phyloP scores from a whole-genome alignment of 2,113 vertebrate genomes.

The Salvelinus alpinus region DNA sequence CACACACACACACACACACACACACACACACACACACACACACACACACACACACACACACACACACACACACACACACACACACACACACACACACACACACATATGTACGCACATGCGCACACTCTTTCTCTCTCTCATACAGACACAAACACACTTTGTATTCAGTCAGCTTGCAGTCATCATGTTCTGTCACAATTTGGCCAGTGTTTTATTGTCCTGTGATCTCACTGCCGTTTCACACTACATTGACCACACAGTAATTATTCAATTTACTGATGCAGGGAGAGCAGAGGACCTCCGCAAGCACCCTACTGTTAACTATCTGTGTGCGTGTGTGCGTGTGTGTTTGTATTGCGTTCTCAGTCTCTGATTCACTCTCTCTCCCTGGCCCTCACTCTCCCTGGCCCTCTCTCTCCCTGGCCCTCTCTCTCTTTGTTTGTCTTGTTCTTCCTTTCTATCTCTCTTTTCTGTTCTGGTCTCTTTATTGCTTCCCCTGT shows the following conservation, averaged over 20 bases:
- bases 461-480: neutral
- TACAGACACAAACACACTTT: conserved; percentile 32
- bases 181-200: conserved; percentile 61
- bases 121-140: conserved; percentile 7
- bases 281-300: conserved; percentile 1
- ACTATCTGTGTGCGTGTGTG: conserved; percentile 16
- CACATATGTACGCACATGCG: neutral
- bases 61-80: no score
- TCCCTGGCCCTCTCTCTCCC: neutral
- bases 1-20: no score
- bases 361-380: neutral
- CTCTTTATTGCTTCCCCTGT: neutral
- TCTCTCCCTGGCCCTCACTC: neutral
- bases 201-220: conserved; percentile 63
- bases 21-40: no score
- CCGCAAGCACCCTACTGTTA: neutral
- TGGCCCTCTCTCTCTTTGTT: neutral
- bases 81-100: neutral
- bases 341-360: neutral
- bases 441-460: neutral
- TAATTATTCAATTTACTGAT: conserved; percentile 69
- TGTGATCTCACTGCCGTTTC: conserved; percentile 68
- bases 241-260: conserved; percentile 66
- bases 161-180: conserved; percentile 56
- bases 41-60: no score